These are phyloP conservation scores for Proisotoma minuta DNA, from an alignment of 2,888 invertebrate genomes.

Conservation along the genomic window DNA sequence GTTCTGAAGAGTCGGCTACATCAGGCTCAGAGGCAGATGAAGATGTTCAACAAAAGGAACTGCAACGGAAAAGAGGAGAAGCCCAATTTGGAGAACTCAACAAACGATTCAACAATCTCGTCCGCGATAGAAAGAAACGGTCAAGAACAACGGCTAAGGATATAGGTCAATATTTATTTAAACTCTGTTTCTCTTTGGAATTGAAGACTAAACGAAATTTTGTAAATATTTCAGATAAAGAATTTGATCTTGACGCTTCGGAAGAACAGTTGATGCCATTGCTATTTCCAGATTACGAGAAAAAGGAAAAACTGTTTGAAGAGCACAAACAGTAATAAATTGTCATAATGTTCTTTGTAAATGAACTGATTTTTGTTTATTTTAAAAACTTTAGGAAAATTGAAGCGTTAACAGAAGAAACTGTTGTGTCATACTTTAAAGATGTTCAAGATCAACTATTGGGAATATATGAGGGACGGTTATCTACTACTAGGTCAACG, in stretches of 20 bases:
- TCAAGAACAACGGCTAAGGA: too few relatives aligned
- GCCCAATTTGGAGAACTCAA: neutral
- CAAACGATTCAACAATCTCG: neutral
- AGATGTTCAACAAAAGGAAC: too few relatives aligned
- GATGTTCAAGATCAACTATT: neutral
- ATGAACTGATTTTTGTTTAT: too few relatives aligned
- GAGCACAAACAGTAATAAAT: neutral
- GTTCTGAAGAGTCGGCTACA: too few relatives aligned
- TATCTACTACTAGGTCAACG: neutral
- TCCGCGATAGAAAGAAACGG: too few relatives aligned
- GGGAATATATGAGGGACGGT: neutral
- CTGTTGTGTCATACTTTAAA: neutral
- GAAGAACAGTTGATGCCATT: neutral
- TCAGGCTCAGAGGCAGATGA: too few relatives aligned
- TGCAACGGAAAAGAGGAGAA: too few relatives aligned
- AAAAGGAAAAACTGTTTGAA: neutral
- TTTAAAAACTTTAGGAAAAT: too few relatives aligned
- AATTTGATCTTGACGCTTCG: neutral
- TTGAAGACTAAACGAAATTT: too few relatives aligned
- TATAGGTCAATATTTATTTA: too few relatives aligned
- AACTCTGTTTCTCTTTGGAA: too few relatives aligned
- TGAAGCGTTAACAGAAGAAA: neutral
- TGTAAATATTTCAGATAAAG: neutral
- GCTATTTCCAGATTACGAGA: neutral
- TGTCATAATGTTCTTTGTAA: too few relatives aligned